Evolutionary conservation across 2,797 vertebrate species (phyloP).

Genomic region (Pteronotus mesoamericanus): DNA sequence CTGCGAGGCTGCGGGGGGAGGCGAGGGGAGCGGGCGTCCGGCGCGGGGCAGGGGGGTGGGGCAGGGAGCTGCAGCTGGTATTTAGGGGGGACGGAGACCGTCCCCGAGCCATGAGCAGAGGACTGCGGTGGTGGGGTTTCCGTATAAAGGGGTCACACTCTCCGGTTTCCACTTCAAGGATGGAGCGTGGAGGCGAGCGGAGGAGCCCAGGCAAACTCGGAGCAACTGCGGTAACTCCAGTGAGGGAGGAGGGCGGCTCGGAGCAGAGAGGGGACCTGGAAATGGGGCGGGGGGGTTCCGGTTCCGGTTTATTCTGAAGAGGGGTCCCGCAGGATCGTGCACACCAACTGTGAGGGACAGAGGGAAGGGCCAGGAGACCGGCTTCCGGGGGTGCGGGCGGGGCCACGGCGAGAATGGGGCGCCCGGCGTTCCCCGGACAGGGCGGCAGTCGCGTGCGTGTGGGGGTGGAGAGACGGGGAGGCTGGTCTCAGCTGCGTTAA

Average conservation of each 20-base stretch:
- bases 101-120: too few species aligned
- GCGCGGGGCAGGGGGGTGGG: rapidly evolving
- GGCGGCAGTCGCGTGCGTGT: rapidly evolving
- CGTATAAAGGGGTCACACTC: background rate
- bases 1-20: background rate
- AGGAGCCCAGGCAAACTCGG: too few species aligned
- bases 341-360: too few species aligned
- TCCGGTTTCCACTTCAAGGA: background rate
- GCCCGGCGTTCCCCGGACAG: rapidly evolving
- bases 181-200: rapidly evolving
- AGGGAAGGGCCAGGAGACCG: rapidly evolving
- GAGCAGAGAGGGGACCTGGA: rapidly evolving
- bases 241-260: background rate
- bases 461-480: background rate
- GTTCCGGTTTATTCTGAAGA: background rate
- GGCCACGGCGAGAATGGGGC: background rate
- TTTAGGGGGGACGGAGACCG: rapidly evolving
- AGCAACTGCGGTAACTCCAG: background rate
- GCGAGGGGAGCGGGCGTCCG: rapidly evolving
- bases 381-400: too few species aligned
- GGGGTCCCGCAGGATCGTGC: too few species aligned
- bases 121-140: rapidly evolving
- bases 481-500: rapidly evolving
- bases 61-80: background rate
- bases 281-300: background rate